Conservation (phyloP, 2,888 invertebrate genomes). For the Mantis religiosa region DNA sequence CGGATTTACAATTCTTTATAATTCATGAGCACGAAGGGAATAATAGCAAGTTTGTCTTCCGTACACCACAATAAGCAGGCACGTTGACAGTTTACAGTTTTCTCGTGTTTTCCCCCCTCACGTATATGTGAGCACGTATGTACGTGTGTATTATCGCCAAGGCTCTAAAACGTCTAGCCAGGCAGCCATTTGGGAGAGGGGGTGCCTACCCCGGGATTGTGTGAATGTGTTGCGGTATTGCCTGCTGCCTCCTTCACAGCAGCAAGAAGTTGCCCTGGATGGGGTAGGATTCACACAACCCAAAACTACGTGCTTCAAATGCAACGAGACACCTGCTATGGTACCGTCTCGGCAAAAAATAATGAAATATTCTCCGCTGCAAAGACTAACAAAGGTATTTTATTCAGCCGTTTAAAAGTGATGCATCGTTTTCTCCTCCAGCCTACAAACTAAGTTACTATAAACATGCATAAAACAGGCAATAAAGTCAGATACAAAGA, state of each 20-base stretch:
- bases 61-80: background rate
- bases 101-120: background rate
- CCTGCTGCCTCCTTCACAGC: background rate
- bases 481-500: too few species aligned
- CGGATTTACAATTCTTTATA: too few species aligned
- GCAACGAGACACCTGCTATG: slow-evolving; percentile 9
- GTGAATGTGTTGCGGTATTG: slow-evolving; percentile 13
- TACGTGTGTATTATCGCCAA: background rate
- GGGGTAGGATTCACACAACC: background rate
- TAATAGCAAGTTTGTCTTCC: background rate
- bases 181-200: background rate
- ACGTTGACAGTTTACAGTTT: background rate
- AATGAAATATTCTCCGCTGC: background rate
- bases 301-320: slow-evolving; percentile 9
- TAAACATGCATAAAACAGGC: too few species aligned
- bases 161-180: slow-evolving; percentile 6
- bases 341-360: background rate
- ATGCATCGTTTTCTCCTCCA: too few species aligned
- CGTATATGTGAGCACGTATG: background rate
- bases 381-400: background rate
- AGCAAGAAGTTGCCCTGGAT: background rate
- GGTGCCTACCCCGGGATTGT: slow-evolving; percentile 1
- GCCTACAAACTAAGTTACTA: too few species aligned
- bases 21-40: too few species aligned
- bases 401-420: too few species aligned